Evolutionary conservation across 2,113 vertebrate genomes (phyloP).

Genomic region (Excalfactoria chinensis): DNA sequence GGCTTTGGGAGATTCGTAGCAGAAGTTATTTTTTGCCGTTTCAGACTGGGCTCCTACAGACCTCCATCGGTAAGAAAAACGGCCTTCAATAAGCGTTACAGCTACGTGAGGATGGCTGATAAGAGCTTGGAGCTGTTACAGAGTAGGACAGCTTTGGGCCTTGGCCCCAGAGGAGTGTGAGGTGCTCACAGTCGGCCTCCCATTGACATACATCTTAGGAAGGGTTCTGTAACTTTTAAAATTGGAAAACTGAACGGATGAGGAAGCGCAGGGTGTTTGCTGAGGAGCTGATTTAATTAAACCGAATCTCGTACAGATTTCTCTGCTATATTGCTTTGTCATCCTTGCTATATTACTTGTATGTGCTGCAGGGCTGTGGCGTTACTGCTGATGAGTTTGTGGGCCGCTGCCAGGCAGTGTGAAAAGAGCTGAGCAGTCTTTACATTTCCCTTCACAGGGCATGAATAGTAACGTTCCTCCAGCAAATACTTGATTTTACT

Average conservation of each 20-base stretch:
- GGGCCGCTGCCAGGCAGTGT: too few relatives aligned
- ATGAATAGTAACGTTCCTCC: not conserved
- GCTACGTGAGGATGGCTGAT: not conserved
- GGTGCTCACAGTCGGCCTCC: not conserved
- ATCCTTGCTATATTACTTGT: too few relatives aligned
- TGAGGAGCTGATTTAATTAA: not conserved
- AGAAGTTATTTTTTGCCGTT: conserved; percentile 93
- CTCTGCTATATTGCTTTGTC: too few relatives aligned
- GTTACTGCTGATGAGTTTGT: too few relatives aligned
- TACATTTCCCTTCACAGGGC: not conserved
- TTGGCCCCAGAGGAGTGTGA: not conserved
- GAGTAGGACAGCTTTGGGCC: not conserved
- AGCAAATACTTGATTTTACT: not conserved
- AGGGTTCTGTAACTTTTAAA: not conserved
- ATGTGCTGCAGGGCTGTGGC: too few relatives aligned
- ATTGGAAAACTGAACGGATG: not conserved
- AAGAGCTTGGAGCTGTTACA: not conserved
- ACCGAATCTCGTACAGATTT: not conserved
- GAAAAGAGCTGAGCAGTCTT: not conserved
- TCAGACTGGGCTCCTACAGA: conserved; percentile 87
- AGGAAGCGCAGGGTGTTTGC: not conserved
- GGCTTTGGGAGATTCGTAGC: conserved; percentile 89
- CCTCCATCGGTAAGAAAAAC: conserved; percentile 82
- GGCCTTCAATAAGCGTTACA: conserved; percentile 5
- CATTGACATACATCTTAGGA: not conserved